Conservation (phyloP, 2,113 vertebrate genomes). For the Megaptera novaeangliae region DNA sequence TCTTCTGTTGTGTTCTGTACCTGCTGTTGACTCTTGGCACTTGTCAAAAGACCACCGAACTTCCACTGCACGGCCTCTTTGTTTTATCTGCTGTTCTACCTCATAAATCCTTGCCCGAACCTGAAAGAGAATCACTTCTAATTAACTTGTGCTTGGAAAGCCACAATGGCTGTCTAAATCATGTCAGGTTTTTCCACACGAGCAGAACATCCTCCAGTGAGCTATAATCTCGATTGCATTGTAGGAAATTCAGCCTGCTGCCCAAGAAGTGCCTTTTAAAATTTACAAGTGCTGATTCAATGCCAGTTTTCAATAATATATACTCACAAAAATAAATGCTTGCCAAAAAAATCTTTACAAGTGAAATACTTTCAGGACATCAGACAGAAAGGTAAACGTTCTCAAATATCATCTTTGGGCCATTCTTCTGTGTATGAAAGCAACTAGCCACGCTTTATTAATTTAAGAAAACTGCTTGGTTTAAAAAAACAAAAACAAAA, state of each 20-base stretch:
- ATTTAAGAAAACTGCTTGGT: neutral
- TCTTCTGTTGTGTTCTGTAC: constrained; percentile 21
- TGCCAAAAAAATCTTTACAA: neutral
- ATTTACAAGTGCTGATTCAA: neutral
- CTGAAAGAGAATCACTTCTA: constrained; percentile 63
- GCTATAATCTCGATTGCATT: neutral
- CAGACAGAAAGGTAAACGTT: neutral
- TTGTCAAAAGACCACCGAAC: constrained; percentile 86
- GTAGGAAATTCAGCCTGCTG: neutral
- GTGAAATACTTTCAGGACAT: neutral
- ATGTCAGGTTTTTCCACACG: neutral
- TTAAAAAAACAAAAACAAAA: neutral
- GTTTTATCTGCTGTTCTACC: constrained; percentile 85
- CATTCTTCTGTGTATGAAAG: neutral
- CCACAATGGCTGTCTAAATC: neutral
- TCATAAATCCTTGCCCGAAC: constrained; percentile 83
- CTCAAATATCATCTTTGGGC: neutral
- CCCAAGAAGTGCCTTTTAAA: neutral
- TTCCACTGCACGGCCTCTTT: constrained; percentile 83
- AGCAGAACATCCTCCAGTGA: neutral
- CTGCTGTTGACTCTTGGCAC: constrained; percentile 85
- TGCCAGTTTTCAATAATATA: neutral
- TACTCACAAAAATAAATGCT: neutral
- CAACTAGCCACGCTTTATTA: neutral
- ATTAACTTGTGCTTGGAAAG: constrained; percentile 30